Evolutionary conservation across 1,140 invertebrate species (phyloP), one percentile per base, ranked within the genome.

Genomic region (Mesaphorura yosii): DNA sequence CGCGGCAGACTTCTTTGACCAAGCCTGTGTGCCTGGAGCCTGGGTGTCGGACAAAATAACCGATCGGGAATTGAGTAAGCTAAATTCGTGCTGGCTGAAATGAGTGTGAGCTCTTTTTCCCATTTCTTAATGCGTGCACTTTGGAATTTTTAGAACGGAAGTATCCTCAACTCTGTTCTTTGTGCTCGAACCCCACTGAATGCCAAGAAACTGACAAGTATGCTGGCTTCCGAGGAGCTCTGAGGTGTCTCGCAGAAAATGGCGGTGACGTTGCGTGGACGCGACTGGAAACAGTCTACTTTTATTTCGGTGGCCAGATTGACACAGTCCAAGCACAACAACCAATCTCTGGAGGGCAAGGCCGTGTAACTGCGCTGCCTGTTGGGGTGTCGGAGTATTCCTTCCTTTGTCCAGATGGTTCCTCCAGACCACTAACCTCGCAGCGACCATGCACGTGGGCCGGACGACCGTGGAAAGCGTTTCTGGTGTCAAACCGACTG

Each of bases 221-320:
- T 66, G 83, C 83, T 34, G 87, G 87, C 1, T 88, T 88, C 65
- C 80, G 86, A 41, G 88, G 88, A 0, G 83, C 86, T 3, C 73
- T 91, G 19, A 71, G 81, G 15, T 93, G 88, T 69, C 65, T 93
- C 37, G 77, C 80, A 7, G 78, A 84, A 51, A 81, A 83, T 37
- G 77, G 77, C 1, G 88, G 86, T 1, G 77, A 91, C 52, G 76
- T 91, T 1, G 87, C 86, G 2, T 91, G 87, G 70, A 82, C 86
- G 1, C 86, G 87, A 67, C 78, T 88, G 51, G 81, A 84, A 53
- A 86, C 75, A 50, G 81, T 62, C n/a, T 62, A 62, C 29, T 57
- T 56, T 28, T 62, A 41, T 31, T 62, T 62, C 50, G 37, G 50
- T 23, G 48, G 50, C 4, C 51, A 54, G 38, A 45, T 7, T 17